These are phyloP conservation scores for Pinna nobilis DNA, from an alignment of 1,140 invertebrate genomes.

Conservation along the genomic window DNA sequence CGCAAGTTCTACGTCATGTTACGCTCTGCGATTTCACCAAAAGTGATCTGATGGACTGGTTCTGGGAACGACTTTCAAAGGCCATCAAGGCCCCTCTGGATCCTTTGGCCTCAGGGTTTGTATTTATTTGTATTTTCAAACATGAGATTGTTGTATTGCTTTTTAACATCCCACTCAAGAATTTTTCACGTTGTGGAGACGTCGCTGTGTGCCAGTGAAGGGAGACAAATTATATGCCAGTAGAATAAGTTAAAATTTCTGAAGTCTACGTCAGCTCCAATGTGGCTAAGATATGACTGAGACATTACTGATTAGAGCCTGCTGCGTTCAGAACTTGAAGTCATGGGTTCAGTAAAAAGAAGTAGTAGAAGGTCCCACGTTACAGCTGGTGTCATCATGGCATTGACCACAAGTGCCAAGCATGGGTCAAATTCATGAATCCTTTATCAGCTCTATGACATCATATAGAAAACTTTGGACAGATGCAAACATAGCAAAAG, in stretches of 20 bases:
- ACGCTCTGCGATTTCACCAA: slow-evolving; percentile 73
- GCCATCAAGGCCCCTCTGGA: slow-evolving; percentile 64
- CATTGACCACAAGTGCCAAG: too few species aligned
- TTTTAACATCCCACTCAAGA: neutral
- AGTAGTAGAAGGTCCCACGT: too few species aligned
- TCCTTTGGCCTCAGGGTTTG: slow-evolving; percentile 10
- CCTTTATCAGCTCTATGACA: too few species aligned
- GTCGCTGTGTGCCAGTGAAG: neutral
- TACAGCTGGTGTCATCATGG: too few species aligned
- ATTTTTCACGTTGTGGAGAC: neutral
- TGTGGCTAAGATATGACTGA: neutral
- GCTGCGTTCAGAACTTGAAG: too few species aligned
- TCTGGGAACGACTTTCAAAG: slow-evolving; percentile 68
- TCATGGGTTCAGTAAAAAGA: too few species aligned
- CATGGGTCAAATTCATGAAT: too few species aligned
- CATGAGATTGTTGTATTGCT: neutral
- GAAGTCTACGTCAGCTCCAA: neutral
- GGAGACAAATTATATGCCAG: neutral
- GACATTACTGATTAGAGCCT: too few species aligned
- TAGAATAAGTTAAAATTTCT: neutral
- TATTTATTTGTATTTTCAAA: neutral
- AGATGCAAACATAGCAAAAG: too few species aligned
- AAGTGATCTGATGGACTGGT: slow-evolving; percentile 68
- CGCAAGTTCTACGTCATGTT: slow-evolving; percentile 68
- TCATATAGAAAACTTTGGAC: too few species aligned